Conservation (phyloP, 2,888 invertebrate genomes). For the Eurytoma californica region DNA sequence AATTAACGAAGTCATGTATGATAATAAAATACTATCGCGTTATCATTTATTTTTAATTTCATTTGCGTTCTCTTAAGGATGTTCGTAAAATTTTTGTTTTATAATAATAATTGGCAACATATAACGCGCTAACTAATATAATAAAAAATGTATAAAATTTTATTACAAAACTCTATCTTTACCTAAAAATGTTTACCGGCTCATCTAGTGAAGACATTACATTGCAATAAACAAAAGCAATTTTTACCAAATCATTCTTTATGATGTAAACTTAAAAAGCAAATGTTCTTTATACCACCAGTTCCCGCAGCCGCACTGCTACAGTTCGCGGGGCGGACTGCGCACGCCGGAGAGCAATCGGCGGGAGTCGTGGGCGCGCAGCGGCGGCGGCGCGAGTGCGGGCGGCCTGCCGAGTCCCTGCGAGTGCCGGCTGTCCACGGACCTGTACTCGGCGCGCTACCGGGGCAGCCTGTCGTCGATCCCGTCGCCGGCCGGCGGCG, state of each 20-base stretch:
- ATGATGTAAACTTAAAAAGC: background rate
- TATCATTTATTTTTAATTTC: too few species aligned
- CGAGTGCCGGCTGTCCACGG: conserved; percentile 71
- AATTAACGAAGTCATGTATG: too few species aligned
- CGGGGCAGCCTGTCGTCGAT: conserved; percentile 72
- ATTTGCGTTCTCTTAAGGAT: too few species aligned
- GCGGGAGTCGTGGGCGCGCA: conserved; percentile 69
- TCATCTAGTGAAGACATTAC: too few species aligned
- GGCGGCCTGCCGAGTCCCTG: conserved; percentile 71
- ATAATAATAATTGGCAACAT: too few species aligned
- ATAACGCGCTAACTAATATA: background rate
- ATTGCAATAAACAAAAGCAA: too few species aligned
- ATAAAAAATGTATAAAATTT: too few species aligned
- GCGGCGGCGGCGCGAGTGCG: conserved; percentile 67
- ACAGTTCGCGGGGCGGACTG: conserved; percentile 67
- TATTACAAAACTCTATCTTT: too few species aligned
- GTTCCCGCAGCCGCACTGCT: conserved; percentile 59
- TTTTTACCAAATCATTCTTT: too few species aligned
- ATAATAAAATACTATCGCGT: too few species aligned
- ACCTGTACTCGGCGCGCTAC: conserved; percentile 71
- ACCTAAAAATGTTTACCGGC: too few species aligned
- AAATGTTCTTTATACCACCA: background rate
- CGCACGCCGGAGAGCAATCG: conserved; percentile 71
- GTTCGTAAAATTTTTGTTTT: too few species aligned
- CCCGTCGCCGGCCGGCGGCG: conserved; percentile 70